Percentiles rank a stretch among this genome's conserved stretches.
Evolutionary conservation across 1,140 invertebrate species (phyloP).

Genomic region (Monomorium pharaonis): DNA sequence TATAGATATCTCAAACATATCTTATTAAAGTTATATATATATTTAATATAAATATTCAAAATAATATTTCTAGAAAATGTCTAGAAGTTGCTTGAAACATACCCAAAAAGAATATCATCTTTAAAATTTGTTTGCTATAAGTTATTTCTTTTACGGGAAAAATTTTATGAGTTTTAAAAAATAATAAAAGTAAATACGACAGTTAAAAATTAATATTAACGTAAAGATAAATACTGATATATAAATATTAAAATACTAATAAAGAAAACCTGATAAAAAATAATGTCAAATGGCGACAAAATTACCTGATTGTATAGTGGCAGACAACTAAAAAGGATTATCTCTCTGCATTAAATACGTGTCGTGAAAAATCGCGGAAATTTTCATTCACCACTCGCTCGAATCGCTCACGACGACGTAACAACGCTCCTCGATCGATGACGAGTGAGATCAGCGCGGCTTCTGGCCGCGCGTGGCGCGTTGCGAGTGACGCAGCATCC

Average conservation of each 20-base stretch:
- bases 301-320: neutral
- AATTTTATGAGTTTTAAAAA: neutral
- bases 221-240: too few relatives aligned
- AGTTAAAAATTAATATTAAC: too few relatives aligned
- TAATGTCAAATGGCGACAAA: neutral
- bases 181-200: neutral
- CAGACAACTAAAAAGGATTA: neutral
- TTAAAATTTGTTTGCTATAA: too few relatives aligned
- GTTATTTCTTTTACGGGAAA: too few relatives aligned
- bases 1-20: too few relatives aligned
- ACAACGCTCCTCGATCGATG: constrained; percentile 14
- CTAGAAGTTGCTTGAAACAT: too few relatives aligned
- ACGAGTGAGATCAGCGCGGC: neutral
- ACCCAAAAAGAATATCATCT: too few relatives aligned
- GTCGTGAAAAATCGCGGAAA: neutral
- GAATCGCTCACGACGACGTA: neutral
- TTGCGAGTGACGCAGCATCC: constrained; percentile 5
- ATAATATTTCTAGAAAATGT: too few relatives aligned
- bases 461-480: neutral
- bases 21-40: too few relatives aligned
- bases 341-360: neutral
- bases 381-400: neutral
- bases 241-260: neutral
- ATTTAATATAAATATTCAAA: too few relatives aligned
- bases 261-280: neutral